phyloP scores from a whole-genome alignment of 1,140 invertebrate species.

The Adoxophyes honmai region DNA sequence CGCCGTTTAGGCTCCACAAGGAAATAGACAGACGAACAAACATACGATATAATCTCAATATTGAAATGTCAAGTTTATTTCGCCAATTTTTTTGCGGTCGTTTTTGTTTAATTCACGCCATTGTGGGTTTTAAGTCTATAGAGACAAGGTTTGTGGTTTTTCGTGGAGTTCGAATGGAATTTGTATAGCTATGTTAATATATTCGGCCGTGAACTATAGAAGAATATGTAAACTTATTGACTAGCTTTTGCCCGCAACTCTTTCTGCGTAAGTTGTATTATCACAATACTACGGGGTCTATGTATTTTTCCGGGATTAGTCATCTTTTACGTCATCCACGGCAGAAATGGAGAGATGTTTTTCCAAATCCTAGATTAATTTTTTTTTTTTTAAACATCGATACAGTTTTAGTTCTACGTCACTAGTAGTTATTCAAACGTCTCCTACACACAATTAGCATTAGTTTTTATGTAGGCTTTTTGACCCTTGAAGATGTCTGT shows the following conservation, averaged over 20 bases:
- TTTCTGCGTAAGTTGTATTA: not conserved
- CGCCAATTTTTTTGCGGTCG: not conserved
- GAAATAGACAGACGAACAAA: not conserved
- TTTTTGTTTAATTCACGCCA: not conserved
- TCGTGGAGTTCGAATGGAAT: not conserved
- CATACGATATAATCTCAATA: no score
- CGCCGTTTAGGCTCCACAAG: no score
- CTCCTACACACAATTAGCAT: no score
- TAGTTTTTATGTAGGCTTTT: no score
- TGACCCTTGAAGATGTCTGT: no score
- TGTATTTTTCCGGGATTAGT: no score
- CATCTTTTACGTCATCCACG: no score
- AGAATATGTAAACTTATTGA: slow-evolving; percentile 1
- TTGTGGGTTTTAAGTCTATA: not conserved
- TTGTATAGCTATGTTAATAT: slow-evolving; percentile 1
- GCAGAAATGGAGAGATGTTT: not conserved
- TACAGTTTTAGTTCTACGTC: no score
- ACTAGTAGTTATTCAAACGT: no score
- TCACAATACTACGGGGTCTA: not conserved
- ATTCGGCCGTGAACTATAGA: slow-evolving; percentile 7
- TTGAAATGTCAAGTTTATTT: slow-evolving; percentile 2
- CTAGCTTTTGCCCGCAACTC: not conserved
- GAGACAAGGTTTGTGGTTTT: not conserved
- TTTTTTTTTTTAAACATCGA: not conserved
- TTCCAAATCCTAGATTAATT: not conserved